phyloP scores from a whole-genome alignment of 1,140 invertebrate genomes.

The Drosophila lacteicornis region DNA sequence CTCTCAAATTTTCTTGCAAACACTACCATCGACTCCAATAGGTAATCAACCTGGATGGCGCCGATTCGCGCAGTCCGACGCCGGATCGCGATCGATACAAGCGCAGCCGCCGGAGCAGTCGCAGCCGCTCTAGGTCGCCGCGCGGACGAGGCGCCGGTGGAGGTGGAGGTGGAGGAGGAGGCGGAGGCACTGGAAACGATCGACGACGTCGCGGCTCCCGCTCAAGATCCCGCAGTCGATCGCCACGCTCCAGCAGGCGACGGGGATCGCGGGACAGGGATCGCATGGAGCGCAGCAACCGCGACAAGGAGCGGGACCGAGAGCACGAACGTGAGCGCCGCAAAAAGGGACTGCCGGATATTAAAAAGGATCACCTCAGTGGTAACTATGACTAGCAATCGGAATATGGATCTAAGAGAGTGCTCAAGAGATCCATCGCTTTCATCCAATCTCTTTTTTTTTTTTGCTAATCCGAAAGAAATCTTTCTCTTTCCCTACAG shows the following conservation, averaged over 20 bases:
- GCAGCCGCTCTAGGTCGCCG: conserved; percentile 85
- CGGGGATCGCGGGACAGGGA: conserved; percentile 86
- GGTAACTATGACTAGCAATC: conserved; percentile 86
- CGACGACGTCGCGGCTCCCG: conserved; percentile 84
- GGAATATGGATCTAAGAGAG: conserved; percentile 3
- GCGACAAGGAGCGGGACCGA: conserved; percentile 91
- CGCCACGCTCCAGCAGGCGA: conserved; percentile 84
- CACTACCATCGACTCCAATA: conserved; percentile 64
- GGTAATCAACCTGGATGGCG: conserved; percentile 86
- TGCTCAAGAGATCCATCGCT: conserved; percentile 9
- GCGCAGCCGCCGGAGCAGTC: conserved; percentile 82
- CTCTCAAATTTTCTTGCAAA: conserved; percentile 76
- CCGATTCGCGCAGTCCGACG: conserved; percentile 87
- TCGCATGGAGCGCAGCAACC: conserved; percentile 87
- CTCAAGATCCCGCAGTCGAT: conserved; percentile 84
- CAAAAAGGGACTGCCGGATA: conserved; percentile 94
- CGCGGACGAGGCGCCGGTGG: conserved; percentile 77
- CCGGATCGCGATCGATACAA: conserved; percentile 86
- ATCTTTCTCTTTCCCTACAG: conserved; percentile 52
- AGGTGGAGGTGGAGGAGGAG: conserved; percentile 46
- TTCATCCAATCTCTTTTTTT: conserved; percentile 6
- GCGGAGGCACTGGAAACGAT: conserved; percentile 45
- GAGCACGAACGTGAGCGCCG: conserved; percentile 92
- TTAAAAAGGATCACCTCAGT: conserved; percentile 94
- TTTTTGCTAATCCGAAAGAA: conserved; percentile 40